Percentiles rank a stretch among this genome's conserved stretches.
Evolutionary conservation across 2,797 vertebrate species (phyloP).

Genomic region (Poeciliopsis infans): DNA sequence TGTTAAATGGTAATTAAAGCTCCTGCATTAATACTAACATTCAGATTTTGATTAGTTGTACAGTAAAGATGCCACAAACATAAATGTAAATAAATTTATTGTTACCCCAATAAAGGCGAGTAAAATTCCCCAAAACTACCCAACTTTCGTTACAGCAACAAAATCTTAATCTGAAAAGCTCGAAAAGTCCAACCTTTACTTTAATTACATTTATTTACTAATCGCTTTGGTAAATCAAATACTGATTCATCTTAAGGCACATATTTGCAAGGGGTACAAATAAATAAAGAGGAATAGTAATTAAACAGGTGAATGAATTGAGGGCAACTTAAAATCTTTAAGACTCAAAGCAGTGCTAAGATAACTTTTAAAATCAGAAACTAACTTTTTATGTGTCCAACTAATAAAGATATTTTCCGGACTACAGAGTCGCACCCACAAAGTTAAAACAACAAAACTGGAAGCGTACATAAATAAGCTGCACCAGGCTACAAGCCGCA

Average conservation of each 20-base stretch:
- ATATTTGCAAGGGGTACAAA: neutral
- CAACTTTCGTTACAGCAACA: neutral
- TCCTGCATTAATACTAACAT: neutral
- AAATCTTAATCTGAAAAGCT: neutral
- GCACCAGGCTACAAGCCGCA: no score
- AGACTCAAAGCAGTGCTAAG: no score
- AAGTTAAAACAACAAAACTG: no score
- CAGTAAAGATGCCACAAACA: constrained; percentile 29
- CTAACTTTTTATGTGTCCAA: no score
- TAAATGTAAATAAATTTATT: constrained; percentile 6
- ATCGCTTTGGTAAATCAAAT: neutral
- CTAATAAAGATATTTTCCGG: neutral
- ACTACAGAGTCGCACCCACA: no score
- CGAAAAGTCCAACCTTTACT: neutral
- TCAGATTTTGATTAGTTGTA: constrained; percentile 14
- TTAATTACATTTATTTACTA: neutral
- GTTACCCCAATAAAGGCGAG: neutral
- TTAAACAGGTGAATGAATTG: neutral
- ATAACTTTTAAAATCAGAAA: neutral
- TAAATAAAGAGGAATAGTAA: neutral
- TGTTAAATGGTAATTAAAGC: constrained; percentile 1
- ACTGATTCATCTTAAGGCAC: neutral
- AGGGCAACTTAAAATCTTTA: neutral
- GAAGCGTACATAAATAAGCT: no score
- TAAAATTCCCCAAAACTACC: neutral